phyloP scores from a whole-genome alignment of 2,113 vertebrate genomes.

The Sylvietta virens region DNA sequence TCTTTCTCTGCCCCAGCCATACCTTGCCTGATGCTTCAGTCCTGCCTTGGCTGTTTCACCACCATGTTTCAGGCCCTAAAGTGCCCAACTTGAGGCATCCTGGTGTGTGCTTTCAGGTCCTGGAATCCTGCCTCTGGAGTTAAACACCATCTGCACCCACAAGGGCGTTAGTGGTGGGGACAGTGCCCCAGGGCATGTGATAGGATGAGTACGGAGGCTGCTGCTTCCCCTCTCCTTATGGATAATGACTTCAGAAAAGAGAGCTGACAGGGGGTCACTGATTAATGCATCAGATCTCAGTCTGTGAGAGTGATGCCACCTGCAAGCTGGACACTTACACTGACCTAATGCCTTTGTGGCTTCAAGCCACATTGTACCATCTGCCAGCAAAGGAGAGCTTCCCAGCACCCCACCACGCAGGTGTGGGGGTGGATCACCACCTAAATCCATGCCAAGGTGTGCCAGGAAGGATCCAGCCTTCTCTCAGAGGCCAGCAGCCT shows the following conservation, averaged over 20 bases:
- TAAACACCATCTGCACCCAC: rapidly evolving
- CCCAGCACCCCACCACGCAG: neutral
- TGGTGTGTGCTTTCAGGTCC: neutral
- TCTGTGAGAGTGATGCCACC: neutral
- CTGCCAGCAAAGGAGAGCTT: neutral
- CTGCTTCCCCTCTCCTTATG: neutral
- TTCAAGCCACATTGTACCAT: neutral
- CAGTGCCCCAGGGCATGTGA: too few species aligned
- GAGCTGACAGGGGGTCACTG: neutral
- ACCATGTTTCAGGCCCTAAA: neutral
- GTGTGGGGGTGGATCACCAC: neutral
- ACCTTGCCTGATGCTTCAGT: neutral
- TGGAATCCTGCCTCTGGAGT: neutral
- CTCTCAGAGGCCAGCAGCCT: neutral
- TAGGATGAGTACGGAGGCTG: neutral
- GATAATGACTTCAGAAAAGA: neutral
- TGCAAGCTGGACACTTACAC: neutral
- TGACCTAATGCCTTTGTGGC: slow-evolving; percentile 1
- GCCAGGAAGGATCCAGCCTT: neutral
- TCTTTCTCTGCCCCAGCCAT: neutral
- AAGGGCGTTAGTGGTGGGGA: neutral
- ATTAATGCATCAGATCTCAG: neutral
- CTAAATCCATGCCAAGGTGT: neutral
- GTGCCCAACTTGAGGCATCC: rapidly evolving
- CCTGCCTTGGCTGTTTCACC: neutral